phyloP scores from a whole-genome alignment of 1,140 invertebrate species.

The Ctenoplectra terminalis region DNA sequence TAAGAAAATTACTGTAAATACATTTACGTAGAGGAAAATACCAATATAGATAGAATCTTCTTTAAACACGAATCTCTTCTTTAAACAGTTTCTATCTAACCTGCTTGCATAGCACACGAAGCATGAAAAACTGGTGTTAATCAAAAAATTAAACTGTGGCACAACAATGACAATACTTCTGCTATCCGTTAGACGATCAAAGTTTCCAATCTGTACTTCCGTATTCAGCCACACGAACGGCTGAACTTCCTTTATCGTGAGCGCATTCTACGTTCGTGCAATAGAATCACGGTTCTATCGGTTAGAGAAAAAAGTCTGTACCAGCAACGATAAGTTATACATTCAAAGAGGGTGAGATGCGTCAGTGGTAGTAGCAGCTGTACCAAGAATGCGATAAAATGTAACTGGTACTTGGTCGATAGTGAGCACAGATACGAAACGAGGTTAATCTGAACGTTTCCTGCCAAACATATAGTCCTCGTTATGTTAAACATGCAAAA shows the following conservation, averaged over 20 bases:
- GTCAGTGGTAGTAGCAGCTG: too few relatives aligned
- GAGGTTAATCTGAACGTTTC: background rate
- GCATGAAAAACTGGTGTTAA: too few relatives aligned
- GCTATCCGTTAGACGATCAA: background rate
- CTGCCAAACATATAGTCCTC: too few relatives aligned
- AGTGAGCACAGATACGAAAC: background rate
- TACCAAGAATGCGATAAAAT: slow-evolving; percentile 8
- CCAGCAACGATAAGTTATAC: slow-evolving; percentile 4
- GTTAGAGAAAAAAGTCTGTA: background rate
- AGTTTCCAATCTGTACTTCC: slow-evolving; percentile 20
- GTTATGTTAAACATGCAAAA: background rate
- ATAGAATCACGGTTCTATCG: slow-evolving; percentile 13
- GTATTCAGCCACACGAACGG: background rate
- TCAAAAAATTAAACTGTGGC: background rate
- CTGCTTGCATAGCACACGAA: too few relatives aligned
- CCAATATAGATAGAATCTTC: too few relatives aligned
- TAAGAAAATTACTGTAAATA: too few relatives aligned
- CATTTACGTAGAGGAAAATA: too few relatives aligned
- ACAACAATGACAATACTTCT: background rate
- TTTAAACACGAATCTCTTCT: too few relatives aligned
- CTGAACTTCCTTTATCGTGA: slow-evolving; percentile 14
- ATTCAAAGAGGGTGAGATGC: background rate
- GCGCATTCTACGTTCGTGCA: slow-evolving; percentile 2
- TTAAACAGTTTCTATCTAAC: too few relatives aligned
- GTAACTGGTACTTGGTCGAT: background rate